Conservation (phyloP, 1,140 invertebrate species). For the Macrotrachela quadricornifera region DNA sequence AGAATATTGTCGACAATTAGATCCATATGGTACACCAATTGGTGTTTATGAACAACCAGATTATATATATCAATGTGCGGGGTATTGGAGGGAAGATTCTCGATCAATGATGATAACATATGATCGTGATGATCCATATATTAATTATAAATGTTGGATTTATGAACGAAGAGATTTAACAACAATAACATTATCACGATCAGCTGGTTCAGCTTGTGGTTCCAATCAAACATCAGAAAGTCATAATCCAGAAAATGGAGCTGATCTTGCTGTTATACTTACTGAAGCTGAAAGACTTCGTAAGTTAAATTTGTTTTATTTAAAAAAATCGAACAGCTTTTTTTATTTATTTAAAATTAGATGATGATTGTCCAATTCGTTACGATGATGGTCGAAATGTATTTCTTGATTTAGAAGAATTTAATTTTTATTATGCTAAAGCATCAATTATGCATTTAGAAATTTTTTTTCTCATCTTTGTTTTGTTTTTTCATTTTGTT, state of each 20-base stretch:
- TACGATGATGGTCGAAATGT: slow-evolving; percentile 9
- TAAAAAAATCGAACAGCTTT: too few species aligned
- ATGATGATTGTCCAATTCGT: slow-evolving; percentile 8
- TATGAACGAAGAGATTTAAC: slow-evolving; percentile 8
- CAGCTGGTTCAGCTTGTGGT: slow-evolving; percentile 5
- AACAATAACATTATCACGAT: slow-evolving; percentile 4
- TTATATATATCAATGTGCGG: slow-evolving; percentile 9
- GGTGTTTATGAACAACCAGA: slow-evolving; percentile 6
- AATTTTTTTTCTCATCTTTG: too few species aligned
- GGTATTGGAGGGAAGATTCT: slow-evolving; percentile 7
- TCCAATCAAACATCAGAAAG: slow-evolving; percentile 1
- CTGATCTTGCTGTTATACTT: slow-evolving; percentile 5
- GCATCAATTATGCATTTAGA: too few species aligned
- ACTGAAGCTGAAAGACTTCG: slow-evolving; percentile 7
- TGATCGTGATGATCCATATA: slow-evolving; percentile 6
- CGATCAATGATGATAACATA: slow-evolving; percentile 7
- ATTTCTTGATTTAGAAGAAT: neutral
- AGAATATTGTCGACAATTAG: slow-evolving; percentile 6
- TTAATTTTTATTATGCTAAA: too few species aligned
- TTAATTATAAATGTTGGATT: slow-evolving; percentile 8
- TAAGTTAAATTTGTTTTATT: neutral
- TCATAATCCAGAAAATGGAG: slow-evolving; percentile 3
- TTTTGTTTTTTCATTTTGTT: too few species aligned
- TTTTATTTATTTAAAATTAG: neutral
- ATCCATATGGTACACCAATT: slow-evolving; percentile 6